Conservation (phyloP, 2,797 vertebrate genomes). For the Scolopax bukidnonensis region DNA sequence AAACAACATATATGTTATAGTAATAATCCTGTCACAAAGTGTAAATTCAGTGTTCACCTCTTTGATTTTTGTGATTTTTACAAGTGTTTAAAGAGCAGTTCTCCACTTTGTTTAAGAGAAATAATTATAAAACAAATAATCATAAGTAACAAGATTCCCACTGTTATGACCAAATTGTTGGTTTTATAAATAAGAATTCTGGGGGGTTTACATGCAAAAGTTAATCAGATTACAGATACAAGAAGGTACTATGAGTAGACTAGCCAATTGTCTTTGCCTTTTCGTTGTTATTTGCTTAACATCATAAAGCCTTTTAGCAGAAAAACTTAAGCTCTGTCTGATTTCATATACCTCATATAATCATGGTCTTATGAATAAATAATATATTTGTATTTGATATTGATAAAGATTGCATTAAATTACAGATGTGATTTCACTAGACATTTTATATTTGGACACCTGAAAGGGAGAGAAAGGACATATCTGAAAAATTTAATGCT, state of each 20-base stretch:
- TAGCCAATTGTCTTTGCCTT: background rate
- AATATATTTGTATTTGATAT: background rate
- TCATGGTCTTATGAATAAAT: slow-evolving; percentile 10
- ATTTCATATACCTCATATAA: background rate
- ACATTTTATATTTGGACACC: background rate
- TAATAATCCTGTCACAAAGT: background rate
- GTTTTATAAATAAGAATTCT: background rate
- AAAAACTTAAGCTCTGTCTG: background rate
- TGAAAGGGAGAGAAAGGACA: background rate
- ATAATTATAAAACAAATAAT: background rate
- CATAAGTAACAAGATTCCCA: background rate
- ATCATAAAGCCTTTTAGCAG: background rate
- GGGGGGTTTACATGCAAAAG: background rate
- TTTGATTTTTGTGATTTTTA: background rate
- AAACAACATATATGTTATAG: background rate
- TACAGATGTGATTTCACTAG: background rate
- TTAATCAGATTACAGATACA: background rate
- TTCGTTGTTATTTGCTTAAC: background rate
- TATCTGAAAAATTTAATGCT: background rate
- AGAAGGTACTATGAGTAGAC: background rate
- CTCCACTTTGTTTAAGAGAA: background rate
- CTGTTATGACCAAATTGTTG: background rate
- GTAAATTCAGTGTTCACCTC: background rate
- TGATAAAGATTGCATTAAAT: background rate
- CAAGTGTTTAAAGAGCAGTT: background rate